Conservation (phyloP, 2,888 invertebrate species). For the Melieria picta region DNA sequence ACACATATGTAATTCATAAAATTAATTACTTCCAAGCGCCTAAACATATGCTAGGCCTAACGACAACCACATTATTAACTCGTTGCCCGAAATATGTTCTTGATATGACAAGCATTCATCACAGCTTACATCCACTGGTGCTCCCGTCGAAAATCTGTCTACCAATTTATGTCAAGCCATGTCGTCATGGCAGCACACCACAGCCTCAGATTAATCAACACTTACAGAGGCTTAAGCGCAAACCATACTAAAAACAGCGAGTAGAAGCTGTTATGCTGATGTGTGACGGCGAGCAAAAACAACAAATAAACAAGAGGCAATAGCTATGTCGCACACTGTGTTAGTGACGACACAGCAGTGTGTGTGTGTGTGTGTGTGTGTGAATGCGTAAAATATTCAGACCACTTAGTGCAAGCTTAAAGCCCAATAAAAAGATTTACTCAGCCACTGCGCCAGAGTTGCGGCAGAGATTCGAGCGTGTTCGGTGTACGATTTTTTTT, state of each 20-base stretch:
- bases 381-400: neutral
- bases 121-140: neutral
- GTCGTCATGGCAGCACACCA: neutral
- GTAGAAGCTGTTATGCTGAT: neutral
- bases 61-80: neutral
- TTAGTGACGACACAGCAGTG: no score
- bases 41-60: neutral
- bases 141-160: neutral
- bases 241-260: neutral
- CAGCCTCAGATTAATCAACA: neutral
- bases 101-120: neutral
- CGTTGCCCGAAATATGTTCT: neutral
- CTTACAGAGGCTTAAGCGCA: neutral
- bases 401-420: constrained; percentile 6
- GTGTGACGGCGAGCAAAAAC: no score
- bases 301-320: no score
- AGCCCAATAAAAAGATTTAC: constrained; percentile 6
- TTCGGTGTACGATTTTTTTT: neutral
- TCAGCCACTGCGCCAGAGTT: neutral
- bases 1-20: no score
- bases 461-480: neutral
- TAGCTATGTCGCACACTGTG: no score
- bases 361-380: no score
- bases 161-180: neutral
- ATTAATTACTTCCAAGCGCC: neutral